Conservation (phyloP, 2,888 invertebrate genomes). For the Seladonia tumulorum region DNA sequence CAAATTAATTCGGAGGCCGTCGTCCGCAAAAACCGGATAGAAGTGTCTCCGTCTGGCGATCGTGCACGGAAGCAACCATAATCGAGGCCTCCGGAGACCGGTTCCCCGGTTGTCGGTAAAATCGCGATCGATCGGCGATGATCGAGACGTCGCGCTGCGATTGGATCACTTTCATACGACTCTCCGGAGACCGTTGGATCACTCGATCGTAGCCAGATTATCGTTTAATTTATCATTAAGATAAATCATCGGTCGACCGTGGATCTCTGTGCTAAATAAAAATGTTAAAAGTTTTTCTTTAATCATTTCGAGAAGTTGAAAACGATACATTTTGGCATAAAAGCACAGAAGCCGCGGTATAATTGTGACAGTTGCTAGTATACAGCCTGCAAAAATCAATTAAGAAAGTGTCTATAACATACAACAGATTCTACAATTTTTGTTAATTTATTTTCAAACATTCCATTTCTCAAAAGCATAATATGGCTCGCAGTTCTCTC, state of each 20-base stretch:
- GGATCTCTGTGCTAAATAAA: neutral
- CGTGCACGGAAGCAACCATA: constrained; percentile 69
- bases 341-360: too few species aligned
- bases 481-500: neutral
- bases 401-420: neutral
- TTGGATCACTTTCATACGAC: neutral
- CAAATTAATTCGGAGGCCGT: neutral
- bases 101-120: constrained; percentile 67
- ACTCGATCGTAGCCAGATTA: neutral
- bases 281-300: neutral
- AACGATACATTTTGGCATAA: too few species aligned
- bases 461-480: neutral
- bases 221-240: neutral
- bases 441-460: neutral
- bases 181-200: neutral
- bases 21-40: constrained; percentile 44
- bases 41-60: constrained; percentile 82
- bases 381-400: neutral
- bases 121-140: constrained; percentile 50
- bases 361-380: too few species aligned
- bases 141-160: constrained; percentile 9
- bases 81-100: constrained; percentile 43
- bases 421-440: neutral
- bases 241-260: neutral
- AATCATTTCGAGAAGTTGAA: too few species aligned